Conservation (phyloP, 2,888 invertebrate species). For the Galeruca laticollis region DNA sequence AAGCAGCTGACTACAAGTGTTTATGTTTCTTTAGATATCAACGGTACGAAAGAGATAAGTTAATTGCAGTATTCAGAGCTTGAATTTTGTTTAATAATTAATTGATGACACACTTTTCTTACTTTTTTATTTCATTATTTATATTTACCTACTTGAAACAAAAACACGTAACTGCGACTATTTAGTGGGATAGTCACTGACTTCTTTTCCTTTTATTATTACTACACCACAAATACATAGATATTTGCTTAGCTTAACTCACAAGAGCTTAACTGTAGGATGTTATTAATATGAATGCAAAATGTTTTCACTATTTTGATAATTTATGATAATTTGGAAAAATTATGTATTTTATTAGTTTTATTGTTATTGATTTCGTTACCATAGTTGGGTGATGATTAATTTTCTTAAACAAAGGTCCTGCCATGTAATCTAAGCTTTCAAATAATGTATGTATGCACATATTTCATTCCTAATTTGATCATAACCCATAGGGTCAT, state of each 20-base stretch:
- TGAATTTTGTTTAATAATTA: not conserved
- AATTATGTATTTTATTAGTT: too few species aligned
- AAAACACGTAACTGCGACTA: not conserved
- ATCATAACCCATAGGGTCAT: too few species aligned
- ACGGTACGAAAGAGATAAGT: not conserved
- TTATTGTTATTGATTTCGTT: too few species aligned
- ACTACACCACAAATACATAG: not conserved
- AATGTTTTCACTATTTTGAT: not conserved
- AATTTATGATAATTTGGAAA: too few species aligned
- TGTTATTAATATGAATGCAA: not conserved
- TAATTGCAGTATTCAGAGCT: not conserved
- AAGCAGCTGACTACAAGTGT: conserved; percentile 10
- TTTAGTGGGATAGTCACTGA: not conserved
- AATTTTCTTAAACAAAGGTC: too few species aligned
- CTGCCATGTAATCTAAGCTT: too few species aligned
- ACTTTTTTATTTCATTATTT: not conserved
- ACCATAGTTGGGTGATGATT: too few species aligned
- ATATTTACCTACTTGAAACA: not conserved
- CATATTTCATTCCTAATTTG: too few species aligned
- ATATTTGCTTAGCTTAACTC: not conserved
- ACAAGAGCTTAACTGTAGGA: not conserved
- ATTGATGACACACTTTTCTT: not conserved
- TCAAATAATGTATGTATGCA: too few species aligned
- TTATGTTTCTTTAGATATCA: conserved; percentile 3
- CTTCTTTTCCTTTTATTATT: conserved; percentile 7